A percentile compares a stretch with the other conserved stretches of the same genome.
These are phyloP conservation scores for Matsumurasca onukii DNA, from an alignment of 1,140 invertebrate genomes.

Conservation along the genomic window DNA sequence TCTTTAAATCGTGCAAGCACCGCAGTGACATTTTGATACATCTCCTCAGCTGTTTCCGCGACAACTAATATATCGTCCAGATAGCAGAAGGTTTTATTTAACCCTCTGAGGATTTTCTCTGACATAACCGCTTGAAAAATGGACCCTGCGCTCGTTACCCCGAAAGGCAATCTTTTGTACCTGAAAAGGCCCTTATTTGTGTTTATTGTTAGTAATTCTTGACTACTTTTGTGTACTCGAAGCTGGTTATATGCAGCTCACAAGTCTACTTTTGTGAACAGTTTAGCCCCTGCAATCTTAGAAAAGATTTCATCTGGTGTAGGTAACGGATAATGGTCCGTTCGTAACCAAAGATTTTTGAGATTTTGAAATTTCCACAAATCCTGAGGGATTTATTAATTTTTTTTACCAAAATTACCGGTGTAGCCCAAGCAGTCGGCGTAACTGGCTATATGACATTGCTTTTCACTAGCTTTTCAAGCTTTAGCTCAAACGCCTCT, in stretches of 20 bases:
- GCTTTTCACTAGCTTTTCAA: not conserved
- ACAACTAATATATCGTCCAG: constrained; percentile 14
- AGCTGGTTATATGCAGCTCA: not conserved
- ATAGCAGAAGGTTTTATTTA: not conserved
- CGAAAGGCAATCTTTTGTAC: not conserved
- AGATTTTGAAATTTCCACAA: not conserved
- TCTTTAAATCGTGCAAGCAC: constrained; percentile 10
- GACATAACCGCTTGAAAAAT: not conserved
- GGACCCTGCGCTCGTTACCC: not conserved
- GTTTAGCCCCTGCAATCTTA: not conserved
- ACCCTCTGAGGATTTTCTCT: not conserved
- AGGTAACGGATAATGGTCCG: not conserved
- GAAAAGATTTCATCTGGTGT: not conserved
- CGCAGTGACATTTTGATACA: not conserved
- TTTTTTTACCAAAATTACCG: not conserved
- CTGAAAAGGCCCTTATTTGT: not conserved
- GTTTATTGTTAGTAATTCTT: not conserved
- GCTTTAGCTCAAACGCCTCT: not conserved
- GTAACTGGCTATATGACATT: not conserved
- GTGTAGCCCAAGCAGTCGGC: not conserved
- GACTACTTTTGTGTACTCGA: not conserved
- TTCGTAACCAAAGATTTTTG: not conserved
- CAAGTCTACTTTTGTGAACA: not conserved
- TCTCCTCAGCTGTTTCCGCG: not conserved
- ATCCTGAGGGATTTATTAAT: not conserved